Base-by-base conservation (phyloP, 2,113 vertebrate genomes). In the Psephotus haematonotus region DNA sequence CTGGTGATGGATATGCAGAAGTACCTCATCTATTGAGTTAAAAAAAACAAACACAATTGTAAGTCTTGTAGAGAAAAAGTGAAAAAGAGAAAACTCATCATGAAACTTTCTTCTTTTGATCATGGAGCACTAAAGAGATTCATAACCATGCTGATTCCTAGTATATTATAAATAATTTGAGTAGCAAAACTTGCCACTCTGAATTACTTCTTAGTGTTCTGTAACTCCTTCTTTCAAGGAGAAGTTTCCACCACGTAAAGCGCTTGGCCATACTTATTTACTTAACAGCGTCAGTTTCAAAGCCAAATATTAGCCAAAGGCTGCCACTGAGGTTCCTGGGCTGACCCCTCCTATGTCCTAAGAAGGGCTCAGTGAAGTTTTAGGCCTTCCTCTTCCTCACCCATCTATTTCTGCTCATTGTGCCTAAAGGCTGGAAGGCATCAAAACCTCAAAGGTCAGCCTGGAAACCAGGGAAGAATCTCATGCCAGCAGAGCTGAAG, bases 401-500 rank as follows among this genome's bases (percentile, higher is more conserved):
- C 22, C 11, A 17, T 41, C 33, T 29, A 6, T 55, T 74, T 63
- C 41, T 41, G 52, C 64, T 18, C 14, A 6, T 10, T 29, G 29
- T 8, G 59, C 50, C 52, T 41, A 28, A 44, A 9, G 39, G 41
- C 55, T 28, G 35, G 10, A 76, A 63, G 25, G 20, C 14, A 22
- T 9, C 41, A 27, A 17, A 35, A 33, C 19, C 17, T 44, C 17
- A 37, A 10, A 39, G 31, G 10, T 17, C 53, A 39, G 49, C 27
- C 18, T 25, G 33, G 53, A 22, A 74, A 55, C 4, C 49, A 10
- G 27, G 13, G 22, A 49, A 13, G 53, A 47, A 49, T 2, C 19
- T 10, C 37, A 12, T 0, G 4, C 4, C 6, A 10, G 16, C 31
- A 24, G 67, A 14, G 31, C 41, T 27, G 7, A 47, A 35, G 8